phyloP scores from a whole-genome alignment of 2,113 vertebrate species.

The Laterallus jamaicensis region DNA sequence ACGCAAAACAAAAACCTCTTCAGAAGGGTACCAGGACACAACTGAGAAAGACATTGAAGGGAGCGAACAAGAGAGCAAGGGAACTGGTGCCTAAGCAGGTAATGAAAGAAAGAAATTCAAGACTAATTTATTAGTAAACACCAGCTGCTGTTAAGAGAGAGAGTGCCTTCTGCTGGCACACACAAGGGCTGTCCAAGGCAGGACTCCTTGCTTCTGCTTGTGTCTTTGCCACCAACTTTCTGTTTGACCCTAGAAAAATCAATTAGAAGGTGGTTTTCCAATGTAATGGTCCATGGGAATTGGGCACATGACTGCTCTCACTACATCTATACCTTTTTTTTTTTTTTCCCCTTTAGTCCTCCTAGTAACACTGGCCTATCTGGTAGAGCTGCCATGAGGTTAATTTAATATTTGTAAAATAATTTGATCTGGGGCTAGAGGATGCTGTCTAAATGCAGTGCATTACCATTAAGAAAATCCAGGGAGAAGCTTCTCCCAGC shows the following conservation, averaged over 20 bases:
- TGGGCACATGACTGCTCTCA: neutral
- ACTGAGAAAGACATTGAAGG: neutral
- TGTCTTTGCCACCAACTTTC: neutral
- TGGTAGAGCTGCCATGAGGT: neutral
- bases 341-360: neutral
- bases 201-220: neutral
- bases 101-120: neutral
- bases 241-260: neutral
- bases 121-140: neutral
- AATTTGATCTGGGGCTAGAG: neutral
- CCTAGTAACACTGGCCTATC: neutral
- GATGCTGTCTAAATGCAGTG: neutral
- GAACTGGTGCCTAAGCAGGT: neutral
- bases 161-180: neutral
- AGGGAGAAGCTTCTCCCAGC: neutral
- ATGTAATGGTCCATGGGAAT: neutral
- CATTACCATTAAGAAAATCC: neutral
- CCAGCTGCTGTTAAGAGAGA: neutral
- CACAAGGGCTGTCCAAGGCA: accelerated
- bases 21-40: neutral
- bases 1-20: neutral
- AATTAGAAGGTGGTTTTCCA: neutral
- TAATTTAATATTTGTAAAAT: constrained; percentile 21
- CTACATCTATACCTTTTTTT: neutral
- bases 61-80: neutral